Evolutionary conservation across 1,140 invertebrate genomes (phyloP).

Genomic region (Thereuonema tuberculata): DNA sequence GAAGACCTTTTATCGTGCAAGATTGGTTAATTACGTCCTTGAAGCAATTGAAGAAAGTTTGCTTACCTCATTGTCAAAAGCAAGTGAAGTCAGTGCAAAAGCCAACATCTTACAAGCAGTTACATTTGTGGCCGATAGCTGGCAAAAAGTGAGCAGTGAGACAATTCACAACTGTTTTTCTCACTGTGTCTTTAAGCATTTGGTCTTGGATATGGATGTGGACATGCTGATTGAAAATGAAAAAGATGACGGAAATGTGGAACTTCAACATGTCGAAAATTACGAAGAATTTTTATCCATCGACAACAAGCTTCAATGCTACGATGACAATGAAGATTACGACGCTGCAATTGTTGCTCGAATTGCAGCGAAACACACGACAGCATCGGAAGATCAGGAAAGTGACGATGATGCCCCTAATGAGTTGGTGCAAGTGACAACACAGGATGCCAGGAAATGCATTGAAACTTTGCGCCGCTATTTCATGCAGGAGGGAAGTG

Average conservation of each 20-base stretch:
- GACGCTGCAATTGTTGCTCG: neutral
- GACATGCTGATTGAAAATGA: neutral
- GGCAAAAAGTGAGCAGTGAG: neutral
- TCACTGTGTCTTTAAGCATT: neutral
- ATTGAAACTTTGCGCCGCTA: no score
- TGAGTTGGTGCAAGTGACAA: no score
- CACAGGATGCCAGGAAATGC: no score
- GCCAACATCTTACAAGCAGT: neutral
- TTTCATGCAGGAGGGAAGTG: no score
- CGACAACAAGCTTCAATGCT: neutral
- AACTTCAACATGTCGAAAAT: neutral
- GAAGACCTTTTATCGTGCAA: slow-evolving; percentile 11
- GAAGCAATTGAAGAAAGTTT: slow-evolving; percentile 1
- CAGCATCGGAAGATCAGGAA: neutral
- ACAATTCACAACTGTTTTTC: slow-evolving; percentile 8
- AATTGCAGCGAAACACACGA: neutral
- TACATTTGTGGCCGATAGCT: neutral
- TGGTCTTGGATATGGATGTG: neutral
- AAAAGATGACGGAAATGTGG: neutral
- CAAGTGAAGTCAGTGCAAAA: slow-evolving; percentile 1
- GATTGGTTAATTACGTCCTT: neutral
- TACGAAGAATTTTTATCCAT: neutral
- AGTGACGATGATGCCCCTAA: neutral
- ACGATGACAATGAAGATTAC: slow-evolving; percentile 8
- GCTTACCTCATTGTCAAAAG: neutral